phyloP scores from a whole-genome alignment of 2,888 invertebrate genomes.

The Notocelia uddmanniana region DNA sequence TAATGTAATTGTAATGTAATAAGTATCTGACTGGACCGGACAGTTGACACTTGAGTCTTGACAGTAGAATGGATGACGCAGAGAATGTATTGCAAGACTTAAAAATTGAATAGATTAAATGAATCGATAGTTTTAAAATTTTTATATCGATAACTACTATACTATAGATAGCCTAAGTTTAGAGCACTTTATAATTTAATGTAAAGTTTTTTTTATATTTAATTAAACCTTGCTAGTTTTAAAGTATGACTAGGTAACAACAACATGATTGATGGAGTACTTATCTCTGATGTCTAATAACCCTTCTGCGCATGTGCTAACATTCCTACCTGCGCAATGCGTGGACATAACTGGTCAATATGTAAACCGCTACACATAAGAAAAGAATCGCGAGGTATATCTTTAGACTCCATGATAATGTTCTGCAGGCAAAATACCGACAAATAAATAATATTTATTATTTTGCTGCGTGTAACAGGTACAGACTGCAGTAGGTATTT shows the following conservation, averaged over 20 bases:
- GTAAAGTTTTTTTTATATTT: background rate
- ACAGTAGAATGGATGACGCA: background rate
- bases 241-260: too few relatives aligned
- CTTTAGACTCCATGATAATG: background rate
- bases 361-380: constrained; percentile 55
- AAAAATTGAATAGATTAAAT: constrained; percentile 25
- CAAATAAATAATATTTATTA: too few relatives aligned
- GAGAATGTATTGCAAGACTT: constrained; percentile 11
- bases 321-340: constrained; percentile 67
- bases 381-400: constrained; percentile 47
- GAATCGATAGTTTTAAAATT: constrained; percentile 7
- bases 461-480: too few relatives aligned
- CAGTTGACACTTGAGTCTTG: background rate
- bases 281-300: constrained; percentile 21
- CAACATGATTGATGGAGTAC: constrained; percentile 4
- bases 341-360: constrained; percentile 64
- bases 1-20: too few relatives aligned
- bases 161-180: too few relatives aligned
- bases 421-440: too few relatives aligned
- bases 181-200: background rate
- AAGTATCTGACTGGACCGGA: too few relatives aligned
- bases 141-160: background rate
- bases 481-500: too few relatives aligned
- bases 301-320: constrained; percentile 63
- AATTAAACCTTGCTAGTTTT: too few relatives aligned